A percentile compares a stretch with the other conserved stretches of the same genome.
phyloP scores from a whole-genome alignment of 2,888 invertebrate genomes.

The Plagodis pulveraria region DNA sequence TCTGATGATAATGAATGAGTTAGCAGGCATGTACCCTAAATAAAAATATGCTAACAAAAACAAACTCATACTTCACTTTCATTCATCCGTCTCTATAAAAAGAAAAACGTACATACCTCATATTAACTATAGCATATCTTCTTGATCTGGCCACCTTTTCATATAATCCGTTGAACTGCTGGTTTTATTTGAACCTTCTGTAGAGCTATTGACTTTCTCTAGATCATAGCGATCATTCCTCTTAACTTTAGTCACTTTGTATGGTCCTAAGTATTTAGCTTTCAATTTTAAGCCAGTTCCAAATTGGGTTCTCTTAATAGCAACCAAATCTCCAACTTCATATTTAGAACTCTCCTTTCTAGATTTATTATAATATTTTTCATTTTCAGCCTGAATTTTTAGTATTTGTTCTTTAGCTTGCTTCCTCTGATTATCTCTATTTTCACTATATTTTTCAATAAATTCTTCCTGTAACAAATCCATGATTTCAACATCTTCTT shows the following conservation, averaged over 20 bases:
- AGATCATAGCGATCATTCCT: slow-evolving; percentile 31
- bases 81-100: no score
- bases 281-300: slow-evolving; percentile 26
- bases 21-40: no score
- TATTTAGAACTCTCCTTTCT: slow-evolving; percentile 6
- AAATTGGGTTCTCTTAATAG: slow-evolving; percentile 33
- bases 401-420: slow-evolving; percentile 24
- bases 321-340: no score
- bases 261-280: slow-evolving; percentile 25
- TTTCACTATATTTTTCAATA: neutral
- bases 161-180: slow-evolving; percentile 2
- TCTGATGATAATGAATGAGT: no score
- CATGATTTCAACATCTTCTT: slow-evolving; percentile 20
- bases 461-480: no score
- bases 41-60: no score
- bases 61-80: no score
- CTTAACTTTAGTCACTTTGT: slow-evolving; percentile 16
- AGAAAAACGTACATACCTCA: no score
- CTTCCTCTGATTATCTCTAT: slow-evolving; percentile 18
- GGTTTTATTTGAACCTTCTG: slow-evolving; percentile 2
- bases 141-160: slow-evolving; percentile 9
- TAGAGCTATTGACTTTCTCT: neutral
- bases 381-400: slow-evolving; percentile 26
- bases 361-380: slow-evolving; percentile 14
- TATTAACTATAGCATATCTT: no score